These are phyloP conservation scores for Colletes latitarsis DNA, from an alignment of 1,140 invertebrate genomes.

Conservation along the genomic window DNA sequence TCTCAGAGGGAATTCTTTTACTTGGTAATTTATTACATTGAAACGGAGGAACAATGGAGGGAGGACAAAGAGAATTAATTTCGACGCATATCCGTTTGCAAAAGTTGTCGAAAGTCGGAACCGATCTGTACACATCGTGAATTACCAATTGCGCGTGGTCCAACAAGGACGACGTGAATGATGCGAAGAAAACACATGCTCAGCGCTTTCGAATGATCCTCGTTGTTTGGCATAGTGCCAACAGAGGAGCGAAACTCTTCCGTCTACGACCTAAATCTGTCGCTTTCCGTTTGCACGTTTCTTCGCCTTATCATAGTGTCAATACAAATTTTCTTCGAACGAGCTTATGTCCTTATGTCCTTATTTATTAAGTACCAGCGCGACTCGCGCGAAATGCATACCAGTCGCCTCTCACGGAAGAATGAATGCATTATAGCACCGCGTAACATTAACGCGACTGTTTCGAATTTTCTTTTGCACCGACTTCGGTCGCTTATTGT, in stretches of 20 bases:
- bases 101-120: constrained; percentile 41
- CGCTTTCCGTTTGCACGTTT: constrained; percentile 59
- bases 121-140: constrained; percentile 51
- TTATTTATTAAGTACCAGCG: neutral
- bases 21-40: too few species aligned
- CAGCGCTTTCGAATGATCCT: constrained; percentile 58
- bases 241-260: constrained; percentile 61
- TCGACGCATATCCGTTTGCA: constrained; percentile 3
- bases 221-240: constrained; percentile 48
- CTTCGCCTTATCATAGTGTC: constrained; percentile 40
- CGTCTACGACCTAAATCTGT: constrained; percentile 57
- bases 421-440: too few species aligned
- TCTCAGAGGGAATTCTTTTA: too few species aligned
- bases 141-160: constrained; percentile 40
- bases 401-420: too few species aligned
- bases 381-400: neutral
- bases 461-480: too few species aligned
- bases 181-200: constrained; percentile 46
- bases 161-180: constrained; percentile 41
- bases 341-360: neutral
- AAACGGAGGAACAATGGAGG: too few species aligned
- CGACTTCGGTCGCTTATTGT: too few species aligned
- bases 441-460: too few species aligned
- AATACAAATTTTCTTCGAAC: constrained; percentile 29
- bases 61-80: constrained; percentile 8